phyloP scores from a whole-genome alignment of 2,888 invertebrate genomes.

The Pristionchus entomophagus region DNA sequence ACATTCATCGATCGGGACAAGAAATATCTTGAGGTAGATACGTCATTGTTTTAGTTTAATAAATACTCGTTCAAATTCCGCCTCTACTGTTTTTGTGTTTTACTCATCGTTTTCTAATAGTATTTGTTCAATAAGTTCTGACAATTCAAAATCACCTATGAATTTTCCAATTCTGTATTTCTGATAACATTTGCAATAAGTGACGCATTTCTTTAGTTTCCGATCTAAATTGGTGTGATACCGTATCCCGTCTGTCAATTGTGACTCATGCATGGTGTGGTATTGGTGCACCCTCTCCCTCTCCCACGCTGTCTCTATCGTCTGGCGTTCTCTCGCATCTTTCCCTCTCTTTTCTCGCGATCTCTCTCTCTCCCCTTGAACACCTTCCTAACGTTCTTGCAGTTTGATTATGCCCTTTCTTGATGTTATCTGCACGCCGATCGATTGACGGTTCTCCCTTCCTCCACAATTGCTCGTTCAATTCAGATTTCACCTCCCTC shows the following conservation, averaged over 20 bases:
- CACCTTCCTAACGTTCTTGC: constrained; percentile 32
- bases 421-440: not conserved
- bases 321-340: constrained; percentile 9
- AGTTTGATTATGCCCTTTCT: constrained; percentile 10
- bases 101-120: too few species aligned
- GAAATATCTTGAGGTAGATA: too few species aligned
- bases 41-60: too few species aligned
- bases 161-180: too few species aligned
- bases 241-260: not conserved
- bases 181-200: too few species aligned
- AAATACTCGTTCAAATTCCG: too few species aligned
- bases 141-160: too few species aligned
- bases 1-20: too few species aligned
- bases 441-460: not conserved
- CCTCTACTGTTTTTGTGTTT: too few species aligned
- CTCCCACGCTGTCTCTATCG: not conserved
- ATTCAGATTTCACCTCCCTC: not conserved
- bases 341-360: not conserved
- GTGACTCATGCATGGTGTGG: not conserved
- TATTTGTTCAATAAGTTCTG: too few species aligned
- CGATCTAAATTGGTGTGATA: not conserved
- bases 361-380: not conserved
- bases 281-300: not conserved
- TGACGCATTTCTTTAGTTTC: too few species aligned
- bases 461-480: not conserved